These are phyloP conservation scores for Metaphire vulgaris DNA, from an alignment of 1,140 invertebrate species.

Conservation along the genomic window DNA sequence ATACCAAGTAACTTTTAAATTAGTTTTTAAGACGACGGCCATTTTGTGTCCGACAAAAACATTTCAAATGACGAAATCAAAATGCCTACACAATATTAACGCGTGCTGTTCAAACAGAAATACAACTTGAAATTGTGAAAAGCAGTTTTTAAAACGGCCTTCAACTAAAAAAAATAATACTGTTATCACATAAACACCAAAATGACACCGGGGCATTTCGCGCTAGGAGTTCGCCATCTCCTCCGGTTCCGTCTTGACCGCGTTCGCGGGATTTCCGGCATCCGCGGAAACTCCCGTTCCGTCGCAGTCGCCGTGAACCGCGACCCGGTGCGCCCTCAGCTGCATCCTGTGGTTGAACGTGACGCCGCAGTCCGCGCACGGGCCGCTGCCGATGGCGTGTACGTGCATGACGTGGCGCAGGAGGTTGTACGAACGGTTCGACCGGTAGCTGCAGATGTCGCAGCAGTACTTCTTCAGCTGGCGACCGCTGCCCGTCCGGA, in stretches of 20 bases:
- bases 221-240: background rate
- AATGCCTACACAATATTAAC: too few relatives aligned
- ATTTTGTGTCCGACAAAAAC: too few relatives aligned
- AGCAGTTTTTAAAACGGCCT: too few relatives aligned
- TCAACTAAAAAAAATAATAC: too few relatives aligned
- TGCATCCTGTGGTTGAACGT: background rate
- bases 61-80: too few relatives aligned
- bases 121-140: too few relatives aligned
- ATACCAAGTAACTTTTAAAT: too few relatives aligned
- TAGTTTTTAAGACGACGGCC: too few relatives aligned
- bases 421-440: background rate
- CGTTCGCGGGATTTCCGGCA: background rate
- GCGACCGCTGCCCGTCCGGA: too few relatives aligned
- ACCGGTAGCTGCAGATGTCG: background rate
- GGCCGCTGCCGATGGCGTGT: background rate
- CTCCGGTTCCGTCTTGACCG: background rate
- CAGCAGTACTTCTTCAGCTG: background rate
- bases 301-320: background rate
- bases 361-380: background rate
- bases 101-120: too few relatives aligned
- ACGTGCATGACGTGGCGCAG: background rate
- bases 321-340: background rate
- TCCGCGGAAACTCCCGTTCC: background rate
- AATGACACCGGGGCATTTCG: too few relatives aligned
- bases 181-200: too few relatives aligned